A percentile compares a stretch with the other conserved stretches of the same genome.
Conservation (phyloP, 2,797 vertebrate genomes). For the Amphiprion clarkii region DNA sequence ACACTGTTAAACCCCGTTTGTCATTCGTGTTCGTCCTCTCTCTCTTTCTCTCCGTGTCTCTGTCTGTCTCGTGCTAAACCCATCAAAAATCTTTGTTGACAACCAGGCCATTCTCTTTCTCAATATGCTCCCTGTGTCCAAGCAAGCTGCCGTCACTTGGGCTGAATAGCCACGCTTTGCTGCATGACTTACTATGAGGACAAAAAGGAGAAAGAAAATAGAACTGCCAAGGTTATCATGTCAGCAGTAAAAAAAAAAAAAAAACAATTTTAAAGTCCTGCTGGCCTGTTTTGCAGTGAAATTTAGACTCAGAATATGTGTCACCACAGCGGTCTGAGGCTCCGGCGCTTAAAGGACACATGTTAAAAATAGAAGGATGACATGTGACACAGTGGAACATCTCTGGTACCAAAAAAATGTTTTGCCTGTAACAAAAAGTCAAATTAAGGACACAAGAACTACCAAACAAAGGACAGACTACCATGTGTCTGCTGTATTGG, state of each 20-base stretch:
- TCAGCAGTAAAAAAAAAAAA: slow-evolving; percentile 23
- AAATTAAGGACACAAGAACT: slow-evolving; percentile 7
- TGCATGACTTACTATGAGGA: slow-evolving; percentile 55
- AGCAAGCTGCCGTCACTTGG: slow-evolving; percentile 20
- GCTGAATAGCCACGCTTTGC: slow-evolving; percentile 33
- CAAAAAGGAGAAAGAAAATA: slow-evolving; percentile 54
- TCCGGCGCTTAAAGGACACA: slow-evolving; percentile 45
- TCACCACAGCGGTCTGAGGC: slow-evolving; percentile 36
- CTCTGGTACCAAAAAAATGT: slow-evolving; percentile 9
- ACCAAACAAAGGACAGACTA: neutral
- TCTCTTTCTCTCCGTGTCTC: slow-evolving; percentile 4
- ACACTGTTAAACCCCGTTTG: neutral
- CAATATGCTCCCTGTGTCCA: slow-evolving; percentile 15
- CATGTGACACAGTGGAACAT: slow-evolving; percentile 22
- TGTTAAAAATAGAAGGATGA: slow-evolving; percentile 57
- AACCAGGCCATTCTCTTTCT: slow-evolving; percentile 13
- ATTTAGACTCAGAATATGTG: slow-evolving; percentile 57
- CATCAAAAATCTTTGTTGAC: slow-evolving; percentile 39
- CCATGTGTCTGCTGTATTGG: neutral
- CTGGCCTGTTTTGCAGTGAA: slow-evolving; percentile 55
- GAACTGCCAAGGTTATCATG: slow-evolving; percentile 68
- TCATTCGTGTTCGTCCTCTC: neutral
- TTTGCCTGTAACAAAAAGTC: slow-evolving; percentile 1
- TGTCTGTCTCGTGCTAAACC: neutral
- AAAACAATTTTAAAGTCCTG: slow-evolving; percentile 1